phyloP scores from a whole-genome alignment of 2,797 vertebrate species.

The Diglossa cyanea region DNA sequence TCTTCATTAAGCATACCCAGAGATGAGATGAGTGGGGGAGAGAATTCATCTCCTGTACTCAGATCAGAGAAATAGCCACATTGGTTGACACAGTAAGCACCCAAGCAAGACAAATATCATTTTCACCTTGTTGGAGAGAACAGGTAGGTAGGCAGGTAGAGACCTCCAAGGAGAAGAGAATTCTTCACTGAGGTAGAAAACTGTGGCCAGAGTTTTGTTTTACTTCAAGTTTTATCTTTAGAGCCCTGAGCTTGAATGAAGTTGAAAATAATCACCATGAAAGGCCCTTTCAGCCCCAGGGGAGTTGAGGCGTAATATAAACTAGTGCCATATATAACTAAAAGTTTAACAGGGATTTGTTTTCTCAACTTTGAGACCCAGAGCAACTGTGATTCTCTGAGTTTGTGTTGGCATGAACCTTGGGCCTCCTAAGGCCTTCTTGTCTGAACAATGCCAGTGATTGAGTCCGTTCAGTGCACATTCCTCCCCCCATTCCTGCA shows the following conservation, averaged over 20 bases:
- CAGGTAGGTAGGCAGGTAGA: background rate
- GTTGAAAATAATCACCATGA: background rate
- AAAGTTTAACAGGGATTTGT: background rate
- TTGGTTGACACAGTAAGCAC: background rate
- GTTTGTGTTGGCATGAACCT: conserved; percentile 13
- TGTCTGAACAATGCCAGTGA: background rate
- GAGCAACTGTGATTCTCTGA: background rate
- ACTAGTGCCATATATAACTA: background rate
- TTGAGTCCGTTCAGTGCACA: background rate
- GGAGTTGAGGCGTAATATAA: background rate
- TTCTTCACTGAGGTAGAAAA: background rate
- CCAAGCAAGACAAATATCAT: background rate
- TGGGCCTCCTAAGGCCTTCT: conserved; percentile 16
- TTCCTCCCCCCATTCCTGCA: background rate
- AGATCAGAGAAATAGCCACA: background rate
- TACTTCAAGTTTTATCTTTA: background rate
- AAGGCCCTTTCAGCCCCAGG: background rate
- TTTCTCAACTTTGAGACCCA: conserved; percentile 22
- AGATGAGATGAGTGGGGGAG: background rate
- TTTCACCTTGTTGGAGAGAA: background rate
- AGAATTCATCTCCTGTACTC: background rate
- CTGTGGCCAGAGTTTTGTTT: background rate
- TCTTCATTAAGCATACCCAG: background rate
- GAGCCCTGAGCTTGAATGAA: background rate
- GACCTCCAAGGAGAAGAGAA: background rate